Evolutionary conservation across 2,797 vertebrate species (phyloP), one percentile per base, ranked within the genome.

Genomic region (Spinus pinus): DNA sequence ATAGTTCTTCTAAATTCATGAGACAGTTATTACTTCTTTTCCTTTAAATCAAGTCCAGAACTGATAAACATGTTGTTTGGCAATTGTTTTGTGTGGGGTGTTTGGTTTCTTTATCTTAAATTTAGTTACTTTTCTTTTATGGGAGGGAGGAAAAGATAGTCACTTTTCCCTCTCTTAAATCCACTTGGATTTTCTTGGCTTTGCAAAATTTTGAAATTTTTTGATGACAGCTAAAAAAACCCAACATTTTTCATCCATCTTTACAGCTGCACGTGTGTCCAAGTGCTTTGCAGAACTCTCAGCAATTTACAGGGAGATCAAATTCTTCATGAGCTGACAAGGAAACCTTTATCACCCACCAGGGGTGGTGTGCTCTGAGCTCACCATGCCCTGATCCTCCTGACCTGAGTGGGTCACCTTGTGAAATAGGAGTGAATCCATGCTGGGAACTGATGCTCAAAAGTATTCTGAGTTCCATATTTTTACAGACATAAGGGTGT

Each of bases 321-420:
- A 71, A 72, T 53, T 81, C n/a, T 53, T 56, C 50, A 23, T 6
- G 17, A 83, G 27, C 16, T 71, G 37, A 53, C 30, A 31, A 9
- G 66, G 37, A 77, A 74, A 28, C 1, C 33, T 23, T 7, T 28
- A 2, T 66, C 50, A 35, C 7, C 2, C 30, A 11, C 9, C 0
- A 2, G 23, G n/a, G 44, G 19, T 17, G 37, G 4, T 14, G 17
- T 60, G 37, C 28, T 46, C 60, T 1, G 2, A 86, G 21, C 23
- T 88, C 54, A 47, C 25, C 0, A 0, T 54, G 47, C 53, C 82
- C 65, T 71, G 41, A 27, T 73, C 24, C 28, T 75, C 37, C 69
- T 57, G 72, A 56, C 46, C 58, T 27, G 25, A 20, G 6, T 0
- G 1, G 44, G 16, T 51, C 72, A 67, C 31, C 4, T 2, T 64